Evolutionary conservation across 2,888 invertebrate genomes (phyloP).

Genomic region (Blastobasis adustella): DNA sequence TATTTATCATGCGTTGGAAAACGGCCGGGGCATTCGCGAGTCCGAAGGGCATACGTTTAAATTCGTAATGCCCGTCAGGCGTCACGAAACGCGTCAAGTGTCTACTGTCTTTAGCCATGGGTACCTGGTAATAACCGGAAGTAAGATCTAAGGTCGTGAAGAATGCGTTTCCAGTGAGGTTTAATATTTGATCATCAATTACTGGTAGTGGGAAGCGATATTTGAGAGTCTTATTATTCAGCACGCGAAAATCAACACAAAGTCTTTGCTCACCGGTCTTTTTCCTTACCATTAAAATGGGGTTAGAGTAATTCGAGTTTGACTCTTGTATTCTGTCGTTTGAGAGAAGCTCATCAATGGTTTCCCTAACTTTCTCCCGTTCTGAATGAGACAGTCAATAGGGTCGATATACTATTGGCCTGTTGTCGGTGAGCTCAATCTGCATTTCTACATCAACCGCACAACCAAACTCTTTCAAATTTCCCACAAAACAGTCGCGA

Average conservation of each 20-base stretch:
- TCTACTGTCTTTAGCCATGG: not conserved
- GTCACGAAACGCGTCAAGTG: not conserved
- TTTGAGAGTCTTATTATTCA: not conserved
- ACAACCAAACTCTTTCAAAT: not conserved
- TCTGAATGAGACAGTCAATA: too few relatives aligned
- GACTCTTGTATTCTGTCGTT: not conserved
- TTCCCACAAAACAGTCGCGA: not conserved
- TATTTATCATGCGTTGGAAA: not conserved
- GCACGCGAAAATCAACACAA: not conserved
- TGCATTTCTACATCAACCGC: not conserved
- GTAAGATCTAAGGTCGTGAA: not conserved
- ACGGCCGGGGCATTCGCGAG: not conserved
- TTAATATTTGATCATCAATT: not conserved
- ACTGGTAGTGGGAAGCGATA: not conserved
- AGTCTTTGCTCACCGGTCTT: not conserved
- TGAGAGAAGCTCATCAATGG: not conserved
- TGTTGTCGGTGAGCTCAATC: too few relatives aligned
- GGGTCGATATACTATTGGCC: too few relatives aligned
- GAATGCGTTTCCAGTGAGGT: not conserved
- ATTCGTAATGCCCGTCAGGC: not conserved
- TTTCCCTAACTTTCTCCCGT: not conserved
- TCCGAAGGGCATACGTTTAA: not conserved
- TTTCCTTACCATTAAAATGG: not conserved
- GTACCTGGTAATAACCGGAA: not conserved
- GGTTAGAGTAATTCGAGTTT: not conserved